Evolutionary conservation across 2,113 vertebrate species (phyloP).

Genomic region (Pollachius pollachius): DNA sequence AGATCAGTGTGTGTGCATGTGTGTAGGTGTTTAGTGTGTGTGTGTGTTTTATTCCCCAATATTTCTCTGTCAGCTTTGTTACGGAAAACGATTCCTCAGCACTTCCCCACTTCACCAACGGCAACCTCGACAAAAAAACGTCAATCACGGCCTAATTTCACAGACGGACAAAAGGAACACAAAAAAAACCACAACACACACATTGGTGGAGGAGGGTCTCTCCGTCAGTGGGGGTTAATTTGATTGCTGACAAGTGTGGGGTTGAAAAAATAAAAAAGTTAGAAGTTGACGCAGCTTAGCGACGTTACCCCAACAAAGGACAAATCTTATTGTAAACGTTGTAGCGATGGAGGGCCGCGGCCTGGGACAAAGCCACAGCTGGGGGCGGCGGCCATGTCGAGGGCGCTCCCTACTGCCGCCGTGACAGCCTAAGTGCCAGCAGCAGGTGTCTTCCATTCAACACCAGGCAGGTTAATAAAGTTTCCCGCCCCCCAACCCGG

Average conservation of each 20-base stretch:
- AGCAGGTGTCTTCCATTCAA: constrained; percentile 80
- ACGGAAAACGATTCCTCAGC: constrained; percentile 56
- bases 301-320: constrained; percentile 62
- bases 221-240: constrained; percentile 49
- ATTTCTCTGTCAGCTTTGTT: constrained; percentile 42
- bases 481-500: constrained; percentile 45
- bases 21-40: not conserved
- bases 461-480: constrained; percentile 75
- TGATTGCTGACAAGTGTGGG: constrained; percentile 74
- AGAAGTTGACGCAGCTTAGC: constrained; percentile 68
- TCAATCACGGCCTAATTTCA: constrained; percentile 55
- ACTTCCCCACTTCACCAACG: constrained; percentile 59
- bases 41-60: not conserved
- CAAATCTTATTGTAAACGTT: constrained; percentile 67
- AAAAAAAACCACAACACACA: constrained; percentile 37
- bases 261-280: not conserved
- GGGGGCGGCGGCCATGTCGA: constrained; percentile 56
- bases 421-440: constrained; percentile 74
- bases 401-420: constrained; percentile 63
- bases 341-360: constrained; percentile 66
- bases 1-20: not conserved
- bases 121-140: constrained; percentile 66
- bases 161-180: constrained; percentile 57
- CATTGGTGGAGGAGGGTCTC: constrained; percentile 45
- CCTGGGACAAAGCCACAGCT: constrained; percentile 68